Evolutionary conservation across 1,140 invertebrate genomes (phyloP), one percentile per base, ranked within the genome.

Genomic region (Drosophila pseudoananassae): DNA sequence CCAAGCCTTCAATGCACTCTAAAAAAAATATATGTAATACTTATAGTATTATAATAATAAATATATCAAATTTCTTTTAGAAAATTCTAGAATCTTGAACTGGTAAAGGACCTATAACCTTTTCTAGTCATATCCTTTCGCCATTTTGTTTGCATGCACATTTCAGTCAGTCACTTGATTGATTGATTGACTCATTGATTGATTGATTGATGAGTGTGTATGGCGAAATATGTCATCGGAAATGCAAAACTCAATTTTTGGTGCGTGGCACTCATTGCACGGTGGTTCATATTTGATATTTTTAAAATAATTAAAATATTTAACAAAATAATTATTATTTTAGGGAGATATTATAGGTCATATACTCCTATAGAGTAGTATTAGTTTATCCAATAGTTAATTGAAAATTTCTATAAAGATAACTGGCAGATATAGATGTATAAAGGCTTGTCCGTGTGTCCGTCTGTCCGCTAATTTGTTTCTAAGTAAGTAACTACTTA

Each of bases 181-280:
- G 68, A 43, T 51, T 57, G 64, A 66, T 54, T 9, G 29, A 43
- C 15, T 60, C 29, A 40, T 14, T 60, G 58, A 38, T 47, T 55
- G 63, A 66, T 66, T 69, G 65, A 69, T 69, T 23, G 64, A 49
- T 69, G 43, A 33, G 25, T 17, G 40, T 43, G 38, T 43, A 43
- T 56, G 50, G 17, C 63, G 43, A 70, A 70, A 69, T 55, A 69
- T 69, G 43, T 38, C 63, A 69, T 31, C 17, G 51, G 25, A 55
- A 69, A 68, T 69, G 65, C 63, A 69, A 69, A 69, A 40, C 31
- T 55, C 40, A 55, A 53, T 46, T 36, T 43, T 31, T 49, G 40
- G 27, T 68, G 61, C 25, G 60, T 66, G 36, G 20, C 57, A 63
- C 25, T 51, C 46, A 17, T 33, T 17, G 49, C 65, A 68, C 65